Base-by-base conservation (phyloP, 2,797 vertebrate genomes). In the Lagodon rhomboides region DNA sequence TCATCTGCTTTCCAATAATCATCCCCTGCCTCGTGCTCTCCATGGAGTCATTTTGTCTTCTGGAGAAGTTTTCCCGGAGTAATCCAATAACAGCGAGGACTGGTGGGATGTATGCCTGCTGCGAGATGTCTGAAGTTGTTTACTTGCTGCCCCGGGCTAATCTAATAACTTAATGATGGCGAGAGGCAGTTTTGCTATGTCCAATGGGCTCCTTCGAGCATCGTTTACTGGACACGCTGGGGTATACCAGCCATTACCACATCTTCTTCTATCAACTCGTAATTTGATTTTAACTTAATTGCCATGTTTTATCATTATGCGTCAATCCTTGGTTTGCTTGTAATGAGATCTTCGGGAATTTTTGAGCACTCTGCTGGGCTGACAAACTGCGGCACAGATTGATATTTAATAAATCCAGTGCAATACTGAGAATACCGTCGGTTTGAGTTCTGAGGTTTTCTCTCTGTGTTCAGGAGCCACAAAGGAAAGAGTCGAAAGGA, bases 101-200 rank as follows among this genome's bases (percentile, higher is more conserved):
- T 90, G 84, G 80, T 77, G 74, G 79, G 80, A 78, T 65, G 74
- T 53, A 41, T 61, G 88, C 84, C 80, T 78, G 86, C 92, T 85
- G 87, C 27, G 77, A 92, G 86, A 89, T 84, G 86, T 92, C 91
- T 92, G 75, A 89, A 90, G 90, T 87, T 95, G 94, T 94, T 95
- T 93, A 93, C 91, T 84, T 20, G 68, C 88, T 75, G 91, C 94
- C 89, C 65, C 20, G 1, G 92, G 93, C 86, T 89, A 91, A 92
- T 94, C 90, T 93, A 92, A 94, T 95, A 93, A 91, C 92, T 89
- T 91, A 94, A 95, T 93, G 93, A 94, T 72, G 87, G 86, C 85
- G 82, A 90, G 85, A 93, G 88, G 90, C 85, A 89, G 81, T 91
- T 87, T 87, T 68, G 79, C 84, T 79, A 58, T 78, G 91, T 93